These are phyloP conservation scores for Lasioglossum figueresi DNA, from an alignment of 2,888 invertebrate species.

Conservation along the genomic window DNA sequence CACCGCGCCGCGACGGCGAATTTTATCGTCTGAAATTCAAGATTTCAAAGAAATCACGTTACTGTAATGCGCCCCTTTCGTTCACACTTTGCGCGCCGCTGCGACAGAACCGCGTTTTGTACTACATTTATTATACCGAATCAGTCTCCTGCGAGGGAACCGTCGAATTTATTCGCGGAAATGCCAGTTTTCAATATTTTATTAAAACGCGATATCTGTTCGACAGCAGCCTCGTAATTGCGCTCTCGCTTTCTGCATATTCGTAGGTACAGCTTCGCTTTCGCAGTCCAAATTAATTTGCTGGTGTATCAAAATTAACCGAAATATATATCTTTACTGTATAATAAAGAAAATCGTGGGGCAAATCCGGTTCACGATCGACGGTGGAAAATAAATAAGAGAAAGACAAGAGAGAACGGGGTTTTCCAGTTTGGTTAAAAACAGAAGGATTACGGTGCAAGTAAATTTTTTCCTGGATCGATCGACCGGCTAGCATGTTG, in stretches of 20 bases:
- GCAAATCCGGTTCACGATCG: neutral
- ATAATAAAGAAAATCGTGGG: neutral
- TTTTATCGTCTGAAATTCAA: conserved; percentile 44
- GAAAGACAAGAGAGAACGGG: neutral
- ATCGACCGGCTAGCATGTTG: neutral
- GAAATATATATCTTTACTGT: neutral
- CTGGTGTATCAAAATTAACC: neutral
- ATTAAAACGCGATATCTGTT: neutral
- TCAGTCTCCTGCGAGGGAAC: neutral
- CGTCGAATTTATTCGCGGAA: neutral
- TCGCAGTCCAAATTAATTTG: neutral
- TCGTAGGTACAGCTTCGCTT: neutral
- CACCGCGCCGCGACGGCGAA: neutral
- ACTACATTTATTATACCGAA: neutral
- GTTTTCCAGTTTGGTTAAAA: neutral
- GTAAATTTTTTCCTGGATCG: neutral
- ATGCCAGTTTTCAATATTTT: neutral
- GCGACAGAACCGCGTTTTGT: neutral
- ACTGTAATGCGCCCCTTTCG: conserved; percentile 22
- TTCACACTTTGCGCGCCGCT: neutral
- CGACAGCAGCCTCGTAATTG: neutral
- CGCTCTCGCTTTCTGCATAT: neutral
- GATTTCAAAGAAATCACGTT: conserved; percentile 45
- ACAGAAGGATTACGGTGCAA: neutral
- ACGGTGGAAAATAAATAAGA: neutral